Evolutionary conservation across 2,888 invertebrate genomes (phyloP), one percentile per base, ranked within the genome.

Genomic region (Tillus elongatus): DNA sequence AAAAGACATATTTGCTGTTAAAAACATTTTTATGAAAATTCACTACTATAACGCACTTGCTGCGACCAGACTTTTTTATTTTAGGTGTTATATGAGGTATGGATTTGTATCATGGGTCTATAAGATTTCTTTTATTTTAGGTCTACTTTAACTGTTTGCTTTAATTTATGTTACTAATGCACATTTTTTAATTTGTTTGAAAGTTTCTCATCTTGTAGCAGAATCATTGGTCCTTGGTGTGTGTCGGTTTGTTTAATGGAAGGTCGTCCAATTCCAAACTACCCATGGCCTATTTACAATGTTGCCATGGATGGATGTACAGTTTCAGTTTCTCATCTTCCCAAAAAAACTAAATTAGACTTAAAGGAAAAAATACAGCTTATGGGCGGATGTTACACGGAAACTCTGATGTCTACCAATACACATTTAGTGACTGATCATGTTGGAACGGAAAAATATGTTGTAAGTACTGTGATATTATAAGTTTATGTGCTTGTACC

Each of bases 361-460:
- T 66, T 86, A 2, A 74, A 73, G 46, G 66, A 68, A 32, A 73
- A 74, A 50, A 73, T 87, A 0, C 73, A 77, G 40, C 78, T 77
- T 66, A 87, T 88, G 87, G 86, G 85, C 14, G 88, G 85, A 0
- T 65, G 74, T 29, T 85, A 77, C 54, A 74, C 69, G 30, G 72
- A 74, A 36, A 73, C 72, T 34, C 65, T 87, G 32, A 74, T 76
- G 6, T 70, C 69, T 15, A 72, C 74, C 36, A 79, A 82, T 1
- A 92, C 90, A 4, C 90, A 92, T 67, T 69, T 93, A 12, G 71
- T 93, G 2, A 82, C 89, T 1, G 79, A 80, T 52, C 79, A 77
- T 15, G 82, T 85, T 1, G 71, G 78, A 42, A 82, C 85, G 1
- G 77, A 77, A 37, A 88, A 88, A 63, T 86, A 86, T 59, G 72